phyloP scores from a whole-genome alignment of 1,140 invertebrate genomes.

The Drosophila obscura region DNA sequence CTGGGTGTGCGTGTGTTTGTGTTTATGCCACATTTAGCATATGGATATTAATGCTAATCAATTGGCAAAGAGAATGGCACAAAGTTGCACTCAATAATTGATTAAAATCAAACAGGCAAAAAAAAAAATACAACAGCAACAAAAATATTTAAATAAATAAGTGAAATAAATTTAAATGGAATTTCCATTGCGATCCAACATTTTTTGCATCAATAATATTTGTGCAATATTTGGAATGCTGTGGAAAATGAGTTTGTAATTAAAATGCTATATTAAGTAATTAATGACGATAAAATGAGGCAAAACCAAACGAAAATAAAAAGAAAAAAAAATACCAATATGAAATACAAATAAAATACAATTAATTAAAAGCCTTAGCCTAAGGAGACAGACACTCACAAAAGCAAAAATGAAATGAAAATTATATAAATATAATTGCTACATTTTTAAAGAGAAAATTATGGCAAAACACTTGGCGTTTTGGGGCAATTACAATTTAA shows the following conservation, averaged over 20 bases:
- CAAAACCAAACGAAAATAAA: slow-evolving; percentile 22
- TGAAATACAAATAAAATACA: slow-evolving; percentile 37
- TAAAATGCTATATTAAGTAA: slow-evolving; percentile 71
- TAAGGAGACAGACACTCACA: slow-evolving; percentile 42
- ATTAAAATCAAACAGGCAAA: slow-evolving; percentile 41
- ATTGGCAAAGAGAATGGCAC: slow-evolving; percentile 43
- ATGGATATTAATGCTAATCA: slow-evolving; percentile 62
- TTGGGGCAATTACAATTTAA: slow-evolving; percentile 60
- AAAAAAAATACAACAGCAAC: slow-evolving; percentile 32
- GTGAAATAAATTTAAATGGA: slow-evolving; percentile 34
- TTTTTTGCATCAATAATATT: slow-evolving; percentile 58
- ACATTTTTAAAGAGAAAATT: slow-evolving; percentile 33
- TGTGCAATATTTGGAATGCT: slow-evolving; percentile 38
- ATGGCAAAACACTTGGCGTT: slow-evolving; percentile 43
- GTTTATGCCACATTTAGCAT: slow-evolving; percentile 34
- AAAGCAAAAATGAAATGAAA: slow-evolving; percentile 37
- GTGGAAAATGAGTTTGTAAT: slow-evolving; percentile 66
- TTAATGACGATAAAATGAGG: slow-evolving; percentile 43
- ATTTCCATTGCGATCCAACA: slow-evolving; percentile 18
- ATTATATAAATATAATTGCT: slow-evolving; percentile 34
- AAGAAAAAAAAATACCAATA: slow-evolving; percentile 16
- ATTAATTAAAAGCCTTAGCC: slow-evolving; percentile 56
- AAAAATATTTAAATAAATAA: slow-evolving; percentile 11
- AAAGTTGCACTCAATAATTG: slow-evolving; percentile 35
- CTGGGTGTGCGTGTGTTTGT: slow-evolving; percentile 27